phyloP scores from a whole-genome alignment of 53 echinoderm and acorn worm genomes.

The Paelopatides confundens region DNA sequence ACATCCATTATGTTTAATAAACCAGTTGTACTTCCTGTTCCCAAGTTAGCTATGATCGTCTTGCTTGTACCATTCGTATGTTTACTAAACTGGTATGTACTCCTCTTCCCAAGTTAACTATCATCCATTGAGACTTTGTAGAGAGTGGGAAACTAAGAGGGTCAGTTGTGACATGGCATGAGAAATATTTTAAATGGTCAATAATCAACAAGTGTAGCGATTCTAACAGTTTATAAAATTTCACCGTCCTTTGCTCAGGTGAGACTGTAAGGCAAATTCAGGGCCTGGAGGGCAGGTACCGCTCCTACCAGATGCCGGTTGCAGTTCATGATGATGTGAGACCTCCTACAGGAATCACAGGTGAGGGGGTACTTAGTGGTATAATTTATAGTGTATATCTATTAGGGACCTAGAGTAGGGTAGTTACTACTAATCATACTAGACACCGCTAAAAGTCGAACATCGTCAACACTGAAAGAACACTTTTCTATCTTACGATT shows the following conservation, averaged over 20 bases:
- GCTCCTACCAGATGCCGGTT: slow-evolving; percentile 94
- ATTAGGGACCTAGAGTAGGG: neutral
- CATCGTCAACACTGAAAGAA: too few relatives aligned
- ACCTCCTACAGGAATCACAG: slow-evolving; percentile 77
- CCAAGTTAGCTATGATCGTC: too few relatives aligned
- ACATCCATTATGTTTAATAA: too few relatives aligned
- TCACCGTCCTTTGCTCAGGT: slow-evolving; percentile 27
- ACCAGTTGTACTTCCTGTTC: too few relatives aligned
- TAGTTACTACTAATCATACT: too few relatives aligned
- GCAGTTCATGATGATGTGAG: slow-evolving; percentile 92
- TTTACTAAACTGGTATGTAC: too few relatives aligned
- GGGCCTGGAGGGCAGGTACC: slow-evolving; percentile 40
- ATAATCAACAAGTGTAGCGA: neutral
- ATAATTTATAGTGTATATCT: neutral
- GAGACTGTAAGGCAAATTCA: slow-evolving; percentile 38
- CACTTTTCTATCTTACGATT: too few relatives aligned
- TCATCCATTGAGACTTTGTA: too few relatives aligned
- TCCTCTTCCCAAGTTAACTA: too few relatives aligned
- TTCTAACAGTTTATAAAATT: neutral
- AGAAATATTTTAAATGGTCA: neutral
- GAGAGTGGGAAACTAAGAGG: neutral
- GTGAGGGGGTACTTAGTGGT: slow-evolving; percentile 22
- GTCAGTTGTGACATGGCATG: neutral
- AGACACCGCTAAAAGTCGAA: too few relatives aligned
- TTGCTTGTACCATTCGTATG: too few relatives aligned